A percentile compares a stretch with the other conserved stretches of the same genome.
phyloP scores from a whole-genome alignment of 2,113 vertebrate genomes.

The Leuciscus idus region DNA sequence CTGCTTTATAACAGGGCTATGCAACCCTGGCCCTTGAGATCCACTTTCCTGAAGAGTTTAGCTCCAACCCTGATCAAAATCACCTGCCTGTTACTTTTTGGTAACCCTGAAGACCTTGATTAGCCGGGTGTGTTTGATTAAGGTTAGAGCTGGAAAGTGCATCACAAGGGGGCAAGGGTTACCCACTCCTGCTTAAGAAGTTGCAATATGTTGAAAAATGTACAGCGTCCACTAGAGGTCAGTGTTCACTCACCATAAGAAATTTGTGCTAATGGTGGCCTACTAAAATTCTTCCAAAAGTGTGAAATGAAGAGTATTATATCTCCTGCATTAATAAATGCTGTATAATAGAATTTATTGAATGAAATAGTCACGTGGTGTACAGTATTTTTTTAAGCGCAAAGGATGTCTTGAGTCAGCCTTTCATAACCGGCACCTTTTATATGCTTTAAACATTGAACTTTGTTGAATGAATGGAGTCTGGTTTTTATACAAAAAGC shows the following conservation, averaged over 20 bases:
- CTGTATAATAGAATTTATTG: not conserved
- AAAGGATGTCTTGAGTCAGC: not conserved
- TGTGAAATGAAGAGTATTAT: not conserved
- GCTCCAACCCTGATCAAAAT: too few species aligned
- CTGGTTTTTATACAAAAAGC: not conserved
- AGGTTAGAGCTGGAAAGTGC: too few species aligned
- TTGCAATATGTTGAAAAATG: not conserved
- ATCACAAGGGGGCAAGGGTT: too few species aligned
- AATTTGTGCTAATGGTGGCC: too few species aligned
- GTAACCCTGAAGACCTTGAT: too few species aligned
- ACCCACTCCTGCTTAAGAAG: not conserved
- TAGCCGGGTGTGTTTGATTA: too few species aligned
- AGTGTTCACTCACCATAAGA: not conserved
- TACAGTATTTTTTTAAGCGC: not conserved
- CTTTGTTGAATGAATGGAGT: not conserved
- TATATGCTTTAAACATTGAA: not conserved
- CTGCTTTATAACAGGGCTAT: not conserved
- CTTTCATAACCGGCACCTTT: not conserved
- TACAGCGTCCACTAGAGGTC: constrained; percentile 50
- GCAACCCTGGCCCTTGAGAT: too few species aligned
- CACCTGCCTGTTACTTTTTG: too few species aligned
- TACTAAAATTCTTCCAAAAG: not conserved
- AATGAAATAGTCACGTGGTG: not conserved
- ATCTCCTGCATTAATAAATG: not conserved
- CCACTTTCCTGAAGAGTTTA: too few species aligned